Evolutionary conservation across 1,140 invertebrate species (phyloP), one percentile per base, ranked within the genome.

Genomic region (Lineus longissimus): DNA sequence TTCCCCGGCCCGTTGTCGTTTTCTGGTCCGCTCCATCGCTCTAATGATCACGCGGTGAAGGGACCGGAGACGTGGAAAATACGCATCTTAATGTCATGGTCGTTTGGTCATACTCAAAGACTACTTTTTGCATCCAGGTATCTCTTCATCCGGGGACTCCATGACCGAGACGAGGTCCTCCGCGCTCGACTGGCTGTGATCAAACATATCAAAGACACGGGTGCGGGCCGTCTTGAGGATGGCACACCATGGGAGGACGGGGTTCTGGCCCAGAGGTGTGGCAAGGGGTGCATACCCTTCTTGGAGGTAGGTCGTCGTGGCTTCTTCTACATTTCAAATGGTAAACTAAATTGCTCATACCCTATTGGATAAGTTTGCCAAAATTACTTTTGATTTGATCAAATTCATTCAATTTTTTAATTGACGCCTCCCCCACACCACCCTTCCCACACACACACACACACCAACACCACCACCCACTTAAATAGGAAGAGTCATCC

Each of bases 241-340:
- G 41, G 55, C 0, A 58, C 60, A 19, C 64, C 70, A 19, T 59
- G 58, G 61, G 59, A 66, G 36, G 62, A 70, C 11, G 76, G 76
- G 13, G 64, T 75, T 4, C 55, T 77, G 9, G 64, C 71, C 56
- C 25, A 62, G 13, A 67, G 74, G 17, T 77, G 76, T 71, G 76
- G 72, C 54, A 51, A 67, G 54, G 76, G 74, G 6, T 77, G 76
- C 66, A 61, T 77, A 13, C 76, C 76, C 1, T 70, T 71, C 29
- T 74, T 76, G 70, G 74, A 77, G 73, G 76, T 73, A 62, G 47
- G 15, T 23, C 11, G 25, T 23, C n/a, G 6, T 59, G 23, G 13
- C n/a, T n/a, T n/a, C n/a, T n/a, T n/a, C n/a, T 11, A 13, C 11
- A 43, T 43, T 11, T 43, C 11, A 43, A 13, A n/a, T 43, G 40